phyloP scores from a whole-genome alignment of 2,888 invertebrate species.

The Neoitamus cyanurus region DNA sequence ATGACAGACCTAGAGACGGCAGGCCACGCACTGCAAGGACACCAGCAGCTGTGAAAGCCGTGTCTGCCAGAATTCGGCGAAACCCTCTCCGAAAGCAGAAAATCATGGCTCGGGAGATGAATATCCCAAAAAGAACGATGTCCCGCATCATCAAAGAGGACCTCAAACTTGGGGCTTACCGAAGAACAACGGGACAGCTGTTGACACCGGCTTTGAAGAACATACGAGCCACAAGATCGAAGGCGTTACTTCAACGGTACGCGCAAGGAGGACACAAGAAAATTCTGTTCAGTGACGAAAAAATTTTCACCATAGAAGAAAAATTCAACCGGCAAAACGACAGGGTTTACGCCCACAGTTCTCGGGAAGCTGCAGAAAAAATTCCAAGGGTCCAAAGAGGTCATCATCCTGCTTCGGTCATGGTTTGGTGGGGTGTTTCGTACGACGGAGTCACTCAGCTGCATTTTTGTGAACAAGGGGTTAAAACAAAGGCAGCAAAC shows the following conservation, averaged over 20 bases:
- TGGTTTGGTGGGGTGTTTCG: constrained; percentile 55
- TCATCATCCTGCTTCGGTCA: constrained; percentile 49
- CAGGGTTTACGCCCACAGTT: constrained; percentile 50
- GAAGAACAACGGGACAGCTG: too few relatives aligned
- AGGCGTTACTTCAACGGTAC: not conserved
- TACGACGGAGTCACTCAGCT: constrained; percentile 52
- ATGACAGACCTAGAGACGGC: too few relatives aligned
- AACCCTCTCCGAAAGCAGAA: too few relatives aligned
- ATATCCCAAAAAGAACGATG: too few relatives aligned
- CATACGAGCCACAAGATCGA: not conserved
- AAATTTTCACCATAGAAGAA: constrained; percentile 53
- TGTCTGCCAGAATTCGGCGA: too few relatives aligned
- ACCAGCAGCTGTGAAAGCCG: too few relatives aligned
- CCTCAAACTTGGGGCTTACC: too few relatives aligned
- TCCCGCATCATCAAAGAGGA: too few relatives aligned
- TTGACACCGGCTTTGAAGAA: too few relatives aligned
- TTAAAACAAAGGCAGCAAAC: constrained; percentile 52
- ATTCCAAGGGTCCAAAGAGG: not conserved
- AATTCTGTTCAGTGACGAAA: constrained; percentile 54
- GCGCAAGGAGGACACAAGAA: constrained; percentile 12
- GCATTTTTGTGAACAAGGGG: constrained; percentile 54
- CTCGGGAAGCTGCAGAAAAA: not conserved
- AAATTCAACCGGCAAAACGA: constrained; percentile 53
- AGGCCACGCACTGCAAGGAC: too few relatives aligned
- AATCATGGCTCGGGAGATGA: too few relatives aligned